A percentile compares a stretch with the other conserved stretches of the same genome.
phyloP scores from a whole-genome alignment of 1,140 invertebrate genomes.

The Drosophila auraria region DNA sequence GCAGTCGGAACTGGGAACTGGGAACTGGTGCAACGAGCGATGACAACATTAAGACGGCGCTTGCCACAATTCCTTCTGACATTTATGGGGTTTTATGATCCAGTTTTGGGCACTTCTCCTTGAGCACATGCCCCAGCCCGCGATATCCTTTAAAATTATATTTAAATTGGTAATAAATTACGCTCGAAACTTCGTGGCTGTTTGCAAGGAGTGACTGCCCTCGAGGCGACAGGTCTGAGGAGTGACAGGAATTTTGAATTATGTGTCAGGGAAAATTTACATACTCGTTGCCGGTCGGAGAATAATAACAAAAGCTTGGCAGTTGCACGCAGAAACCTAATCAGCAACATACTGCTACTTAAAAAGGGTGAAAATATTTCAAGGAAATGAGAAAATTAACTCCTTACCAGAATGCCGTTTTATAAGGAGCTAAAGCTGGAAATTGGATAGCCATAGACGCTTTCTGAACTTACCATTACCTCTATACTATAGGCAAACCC shows the following conservation, averaged over 20 bases:
- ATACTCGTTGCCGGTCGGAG: conserved; percentile 22
- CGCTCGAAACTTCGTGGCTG: conserved; percentile 24
- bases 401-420: not conserved
- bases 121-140: not conserved
- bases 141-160: conserved; percentile 24
- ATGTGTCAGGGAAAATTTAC: conserved; percentile 61
- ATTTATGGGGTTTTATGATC: conserved; percentile 47
- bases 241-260: conserved; percentile 76
- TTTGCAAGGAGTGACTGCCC: conserved; percentile 15
- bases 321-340: conserved; percentile 43
- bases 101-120: conserved; percentile 6
- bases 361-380: not conserved
- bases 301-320: conserved; percentile 57
- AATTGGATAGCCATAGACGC: too few relatives aligned
- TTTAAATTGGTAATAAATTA: conserved; percentile 53
- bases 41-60: conserved; percentile 63
- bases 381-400: too few relatives aligned
- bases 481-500: not conserved
- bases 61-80: conserved; percentile 39
- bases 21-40: conserved; percentile 29
- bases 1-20: conserved; percentile 24
- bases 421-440: not conserved
- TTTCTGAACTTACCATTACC: too few relatives aligned
- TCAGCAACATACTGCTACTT: conserved; percentile 25
- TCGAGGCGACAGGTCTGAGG: conserved; percentile 44